Evolutionary conservation across 2,113 vertebrate species (phyloP), one percentile per base, ranked within the genome.

Genomic region (Danionella cerebrum): DNA sequence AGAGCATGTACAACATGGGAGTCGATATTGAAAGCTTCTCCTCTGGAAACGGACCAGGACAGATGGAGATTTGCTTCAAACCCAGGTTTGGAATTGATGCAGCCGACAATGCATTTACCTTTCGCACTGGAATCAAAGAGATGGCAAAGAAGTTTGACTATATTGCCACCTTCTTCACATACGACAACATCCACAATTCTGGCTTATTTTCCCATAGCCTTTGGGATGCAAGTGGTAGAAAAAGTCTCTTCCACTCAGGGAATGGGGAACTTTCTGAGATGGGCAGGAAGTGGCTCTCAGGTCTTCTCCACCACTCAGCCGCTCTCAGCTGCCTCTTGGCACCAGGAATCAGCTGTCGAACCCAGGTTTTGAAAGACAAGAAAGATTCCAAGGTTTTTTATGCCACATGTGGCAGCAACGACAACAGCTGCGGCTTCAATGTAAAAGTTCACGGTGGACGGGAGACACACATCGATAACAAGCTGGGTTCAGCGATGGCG

Each of bases 311-410:
- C 1, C 96, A 98, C 73, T 86, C 92, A 0, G 91, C 92, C 0
- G 94, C 95, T 6, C 87, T 98, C 44, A 97, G 94, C 80, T 95
- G 94, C 71, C 73, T 97, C 71, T 86, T 94, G 90, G 92, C 91
- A 0, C 94, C 94, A 0, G 90, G 92, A 0, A 82, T 84, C 0
- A 82, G 86, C 64, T 96, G 93, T 76, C 84, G 90, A 2, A 91
- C 87, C 47, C 87, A 86, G 36, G 90, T 91, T 1, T 85, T 85
- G 25, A 90, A 90, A 63, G 88, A 85, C 1, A 78, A 84, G 13
- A 91, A 90, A 70, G 91, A 92, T 59, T 86, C 84, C 11, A 93
- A 92, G 67, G 83, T 80, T 1, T 79, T 93, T 19, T 87, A 88
- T 2, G 86, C 89, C 27, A 93, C 90, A 0, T 95, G 87, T 64